A percentile compares a stretch with the other conserved stretches of the same genome.
Evolutionary conservation across 1,140 invertebrate genomes (phyloP).

Genomic region (Cecropterus lyciades): DNA sequence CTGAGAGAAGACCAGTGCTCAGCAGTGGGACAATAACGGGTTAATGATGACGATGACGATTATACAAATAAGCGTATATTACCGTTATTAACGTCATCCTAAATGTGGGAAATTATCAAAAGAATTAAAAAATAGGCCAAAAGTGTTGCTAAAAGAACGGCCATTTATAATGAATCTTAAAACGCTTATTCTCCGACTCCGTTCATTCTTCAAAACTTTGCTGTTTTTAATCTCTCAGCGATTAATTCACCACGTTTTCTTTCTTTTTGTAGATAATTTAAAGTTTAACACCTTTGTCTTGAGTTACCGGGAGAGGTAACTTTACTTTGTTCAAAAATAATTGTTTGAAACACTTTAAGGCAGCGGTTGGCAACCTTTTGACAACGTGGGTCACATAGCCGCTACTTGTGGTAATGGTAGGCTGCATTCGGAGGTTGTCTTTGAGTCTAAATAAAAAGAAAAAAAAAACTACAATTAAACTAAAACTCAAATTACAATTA

Average conservation of each 20-base stretch:
- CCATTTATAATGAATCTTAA: background rate
- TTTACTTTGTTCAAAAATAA: background rate
- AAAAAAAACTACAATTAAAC: no score
- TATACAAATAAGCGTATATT: no score
- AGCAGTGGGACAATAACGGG: no score
- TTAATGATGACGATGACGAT: no score
- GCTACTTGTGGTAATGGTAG: no score
- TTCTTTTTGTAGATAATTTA: background rate
- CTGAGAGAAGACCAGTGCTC: no score
- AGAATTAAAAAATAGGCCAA: background rate
- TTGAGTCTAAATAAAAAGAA: no score
- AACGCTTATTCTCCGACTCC: background rate
- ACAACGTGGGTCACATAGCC: no score
- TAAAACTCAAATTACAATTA: no score
- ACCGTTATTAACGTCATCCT: background rate
- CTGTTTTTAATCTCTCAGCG: background rate
- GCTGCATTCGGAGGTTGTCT: no score
- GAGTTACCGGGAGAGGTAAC: background rate
- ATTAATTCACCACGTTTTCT: background rate
- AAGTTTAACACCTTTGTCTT: background rate
- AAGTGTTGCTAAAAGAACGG: background rate
- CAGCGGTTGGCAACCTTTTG: no score
- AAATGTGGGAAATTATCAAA: background rate
- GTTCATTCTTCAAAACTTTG: background rate
- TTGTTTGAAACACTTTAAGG: background rate